Evolutionary conservation across 2,797 vertebrate genomes (phyloP), one percentile per base, ranked within the genome.

Genomic region (Lithobates pipiens): DNA sequence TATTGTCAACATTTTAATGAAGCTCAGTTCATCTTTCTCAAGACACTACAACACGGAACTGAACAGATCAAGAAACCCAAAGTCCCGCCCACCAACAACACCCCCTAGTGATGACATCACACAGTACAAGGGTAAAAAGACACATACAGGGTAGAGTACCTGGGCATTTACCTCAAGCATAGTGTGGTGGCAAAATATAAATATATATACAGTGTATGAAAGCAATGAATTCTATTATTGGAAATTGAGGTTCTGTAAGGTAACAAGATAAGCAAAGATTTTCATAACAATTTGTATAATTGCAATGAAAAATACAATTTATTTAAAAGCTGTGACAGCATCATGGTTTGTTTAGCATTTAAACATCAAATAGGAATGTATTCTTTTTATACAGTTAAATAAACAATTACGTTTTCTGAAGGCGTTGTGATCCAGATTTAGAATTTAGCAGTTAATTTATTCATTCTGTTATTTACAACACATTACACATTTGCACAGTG

Each of bases 391-490:
- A 74, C 69, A 63, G 27, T 68, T 80, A 80, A 85, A 68, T 85
- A 80, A 80, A 85, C 77, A 85, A 85, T 85, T 75, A 67, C 32
- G 27, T 82, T 82, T 77, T 86, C 67, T 86, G 75, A 73, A 77
- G 75, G 46, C 10, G 36, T 29, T 82, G 68, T 77, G 75, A 67
- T 86, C 68, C 68, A 77, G 73, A 82, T 77, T 82, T 82, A 82
- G 72, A 50, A 36, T 83, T 82, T 57, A 54, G 42, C 73, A 71
- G 80, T 70, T 86, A 78, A 86, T 86, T 83, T 86, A 83, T 83
- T 86, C 76, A 74, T 86, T 83, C 11, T 69, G 15, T 69, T 83
- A 57, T 82, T 83, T 83, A 78, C 76, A 79, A 83, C 74, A 82
- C 57, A 78, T 78, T 78, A 83, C 61, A 50, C 73, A 86, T 83